phyloP scores from a whole-genome alignment of 2,888 invertebrate species.

The Xylocampa areola region DNA sequence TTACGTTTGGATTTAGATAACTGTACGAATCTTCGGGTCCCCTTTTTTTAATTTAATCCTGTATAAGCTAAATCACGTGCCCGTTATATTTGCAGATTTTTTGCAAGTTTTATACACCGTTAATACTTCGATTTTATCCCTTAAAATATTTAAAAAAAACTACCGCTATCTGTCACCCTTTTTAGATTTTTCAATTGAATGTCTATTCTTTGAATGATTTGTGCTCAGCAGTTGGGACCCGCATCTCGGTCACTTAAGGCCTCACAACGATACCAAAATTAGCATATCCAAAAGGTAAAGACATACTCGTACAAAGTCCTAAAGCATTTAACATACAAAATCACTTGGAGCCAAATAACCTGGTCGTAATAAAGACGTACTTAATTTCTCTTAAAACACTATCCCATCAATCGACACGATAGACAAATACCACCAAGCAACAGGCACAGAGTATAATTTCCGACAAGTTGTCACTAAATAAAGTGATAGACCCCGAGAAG shows the following conservation, averaged over 20 bases:
- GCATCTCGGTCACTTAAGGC: slow-evolving; percentile 4
- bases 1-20: slow-evolving; percentile 47
- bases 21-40: slow-evolving; percentile 27
- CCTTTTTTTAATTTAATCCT: slow-evolving; percentile 20
- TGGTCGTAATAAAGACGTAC: slow-evolving; percentile 44
- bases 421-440: slow-evolving; percentile 51
- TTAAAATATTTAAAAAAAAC: slow-evolving; percentile 11
- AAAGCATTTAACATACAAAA: not conserved
- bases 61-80: slow-evolving; percentile 31
- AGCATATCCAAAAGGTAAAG: not conserved
- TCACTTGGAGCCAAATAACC: slow-evolving; percentile 30
- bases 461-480: slow-evolving; percentile 67
- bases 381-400: slow-evolving; percentile 30
- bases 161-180: slow-evolving; percentile 7
- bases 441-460: slow-evolving; percentile 45
- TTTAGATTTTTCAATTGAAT: slow-evolving; percentile 3
- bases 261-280: not conserved
- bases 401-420: slow-evolving; percentile 51
- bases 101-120: slow-evolving; percentile 33
- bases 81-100: slow-evolving; percentile 24
- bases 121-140: slow-evolving; percentile 10
- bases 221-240: not conserved
- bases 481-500: slow-evolving; percentile 62
- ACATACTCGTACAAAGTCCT: not conserved
- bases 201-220: not conserved